These are phyloP conservation scores for Lottia scabra DNA, from an alignment of 2,888 invertebrate genomes.

Conservation along the genomic window DNA sequence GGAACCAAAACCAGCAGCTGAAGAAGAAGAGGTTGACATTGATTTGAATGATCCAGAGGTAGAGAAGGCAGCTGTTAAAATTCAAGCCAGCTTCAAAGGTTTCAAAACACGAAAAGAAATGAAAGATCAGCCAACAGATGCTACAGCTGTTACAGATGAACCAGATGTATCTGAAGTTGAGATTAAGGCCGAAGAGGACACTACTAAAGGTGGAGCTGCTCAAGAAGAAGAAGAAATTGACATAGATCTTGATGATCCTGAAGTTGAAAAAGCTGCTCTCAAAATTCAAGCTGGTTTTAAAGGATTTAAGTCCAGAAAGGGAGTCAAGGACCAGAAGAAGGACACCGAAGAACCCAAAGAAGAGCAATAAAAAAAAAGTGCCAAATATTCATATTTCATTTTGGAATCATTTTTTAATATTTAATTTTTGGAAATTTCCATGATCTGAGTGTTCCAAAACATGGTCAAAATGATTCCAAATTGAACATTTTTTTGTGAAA, in stretches of 20 bases:
- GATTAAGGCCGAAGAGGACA: not conserved
- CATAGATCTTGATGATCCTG: conserved; percentile 53
- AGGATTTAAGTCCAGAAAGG: conserved; percentile 39
- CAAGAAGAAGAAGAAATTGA: conserved; percentile 35
- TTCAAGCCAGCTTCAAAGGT: conserved; percentile 57
- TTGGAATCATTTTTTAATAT: too few relatives aligned
- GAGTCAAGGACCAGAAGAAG: conserved; percentile 15
- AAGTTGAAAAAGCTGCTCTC: conserved; percentile 54
- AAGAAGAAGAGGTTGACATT: conserved; percentile 41
- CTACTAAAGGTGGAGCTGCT: not conserved
- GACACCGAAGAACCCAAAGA: conserved; percentile 11
- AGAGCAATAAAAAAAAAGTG: too few relatives aligned
- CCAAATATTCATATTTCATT: too few relatives aligned
- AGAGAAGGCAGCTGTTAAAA: conserved; percentile 57
- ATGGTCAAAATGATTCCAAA: too few relatives aligned
- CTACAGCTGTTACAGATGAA: conserved; percentile 21
- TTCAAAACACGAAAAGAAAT: conserved; percentile 34
- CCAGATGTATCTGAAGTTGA: conserved; percentile 23
- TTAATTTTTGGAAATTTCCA: too few relatives aligned
- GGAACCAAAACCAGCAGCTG: not conserved
- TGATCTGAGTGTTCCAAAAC: too few relatives aligned
- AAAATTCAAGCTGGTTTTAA: conserved; percentile 61
- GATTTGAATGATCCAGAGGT: conserved; percentile 55
- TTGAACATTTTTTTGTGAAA: too few relatives aligned
- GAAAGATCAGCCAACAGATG: not conserved